Evolutionary conservation across 2,888 invertebrate genomes (phyloP), one percentile per base, ranked within the genome.

Genomic region (Zeuzera pyrina): DNA sequence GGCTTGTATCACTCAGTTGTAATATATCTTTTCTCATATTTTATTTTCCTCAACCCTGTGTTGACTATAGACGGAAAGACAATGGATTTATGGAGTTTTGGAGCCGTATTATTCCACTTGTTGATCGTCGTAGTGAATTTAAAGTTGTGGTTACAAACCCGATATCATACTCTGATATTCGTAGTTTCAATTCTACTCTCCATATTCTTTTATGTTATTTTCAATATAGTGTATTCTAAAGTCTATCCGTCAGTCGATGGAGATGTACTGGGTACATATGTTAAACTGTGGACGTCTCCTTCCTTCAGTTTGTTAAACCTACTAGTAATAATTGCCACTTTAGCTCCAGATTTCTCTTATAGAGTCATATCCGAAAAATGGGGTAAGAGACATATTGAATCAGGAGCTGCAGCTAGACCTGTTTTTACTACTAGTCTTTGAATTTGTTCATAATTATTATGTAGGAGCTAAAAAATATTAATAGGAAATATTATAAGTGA

Each of bases 1-100:
- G 89, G 86, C 2, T 40, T 87, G 0, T 91, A 90, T 77, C 92
- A 92, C 52, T 79, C 89, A 0, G 36, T 85, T 3, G 63, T 88
- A n/a, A 84, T 89, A 19, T 92, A 88, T 60, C 83, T 81, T 41
- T 84, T 87, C 47, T 64, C 86, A 1, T 71, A 59, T 38, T 50
- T 59, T 29, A 50, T 83, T 2, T 70, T 87, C 51, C 45, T 48
- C 7, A 77, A 84, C 41, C 72, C 87, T 7, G 72, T 87, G 5
- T 69, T 87, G 39, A 67, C 74, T 21, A 53, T 52, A 15, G 84
- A 86, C 27, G 85, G 72, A 13, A 87, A 86, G 23, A 62, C 84
- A 1, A 68, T 85, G 2, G 89, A 83, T 43, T 54, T 85, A 3
- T 86, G 85, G 86, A 79, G 72, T 41, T 89, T 85, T 61, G 91